These are phyloP conservation scores for Drosophila orosa DNA, from an alignment of 1,140 invertebrate genomes.

Conservation along the genomic window DNA sequence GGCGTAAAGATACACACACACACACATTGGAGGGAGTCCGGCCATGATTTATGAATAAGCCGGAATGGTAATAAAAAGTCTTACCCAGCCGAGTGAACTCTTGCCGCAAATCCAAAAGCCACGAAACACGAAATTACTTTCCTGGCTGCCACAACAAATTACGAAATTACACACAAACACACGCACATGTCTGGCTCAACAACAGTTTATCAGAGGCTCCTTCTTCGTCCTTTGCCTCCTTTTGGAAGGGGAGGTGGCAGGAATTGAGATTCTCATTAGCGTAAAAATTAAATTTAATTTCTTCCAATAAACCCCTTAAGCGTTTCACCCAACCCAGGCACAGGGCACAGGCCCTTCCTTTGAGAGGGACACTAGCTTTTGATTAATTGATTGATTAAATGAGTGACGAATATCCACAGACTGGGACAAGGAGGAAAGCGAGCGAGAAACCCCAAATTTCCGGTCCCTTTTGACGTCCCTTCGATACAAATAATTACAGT, in stretches of 20 bases:
- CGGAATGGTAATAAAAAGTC: conserved; percentile 33
- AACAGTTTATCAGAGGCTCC: conserved; percentile 11
- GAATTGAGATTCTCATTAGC: conserved; percentile 40
- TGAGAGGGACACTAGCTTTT: conserved; percentile 20
- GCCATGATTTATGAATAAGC: conserved; percentile 54
- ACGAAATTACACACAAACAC: conserved; percentile 27
- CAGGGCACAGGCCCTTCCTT: too few species aligned
- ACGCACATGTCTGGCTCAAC: not conserved
- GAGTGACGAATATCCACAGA: conserved; percentile 41
- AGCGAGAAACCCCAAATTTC: conserved; percentile 19
- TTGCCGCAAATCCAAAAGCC: conserved; percentile 38
- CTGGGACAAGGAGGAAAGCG: not conserved
- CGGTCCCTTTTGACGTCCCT: not conserved
- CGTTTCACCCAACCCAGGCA: not conserved
- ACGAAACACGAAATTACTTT: conserved; percentile 40
- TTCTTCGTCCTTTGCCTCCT: not conserved
- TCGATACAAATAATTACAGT: conserved; percentile 62
- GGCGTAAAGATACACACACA: conserved; percentile 9
- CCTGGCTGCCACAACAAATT: conserved; percentile 39
- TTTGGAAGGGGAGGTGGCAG: not conserved
- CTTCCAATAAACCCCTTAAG: conserved; percentile 35
- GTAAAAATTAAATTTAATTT: conserved; percentile 53
- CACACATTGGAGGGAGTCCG: not conserved
- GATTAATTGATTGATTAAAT: conserved; percentile 72
- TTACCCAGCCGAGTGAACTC: conserved; percentile 18